A percentile compares a stretch with the other conserved stretches of the same genome.
phyloP scores from a whole-genome alignment of 2,113 vertebrate genomes.

The Nothobranchius furzeri region DNA sequence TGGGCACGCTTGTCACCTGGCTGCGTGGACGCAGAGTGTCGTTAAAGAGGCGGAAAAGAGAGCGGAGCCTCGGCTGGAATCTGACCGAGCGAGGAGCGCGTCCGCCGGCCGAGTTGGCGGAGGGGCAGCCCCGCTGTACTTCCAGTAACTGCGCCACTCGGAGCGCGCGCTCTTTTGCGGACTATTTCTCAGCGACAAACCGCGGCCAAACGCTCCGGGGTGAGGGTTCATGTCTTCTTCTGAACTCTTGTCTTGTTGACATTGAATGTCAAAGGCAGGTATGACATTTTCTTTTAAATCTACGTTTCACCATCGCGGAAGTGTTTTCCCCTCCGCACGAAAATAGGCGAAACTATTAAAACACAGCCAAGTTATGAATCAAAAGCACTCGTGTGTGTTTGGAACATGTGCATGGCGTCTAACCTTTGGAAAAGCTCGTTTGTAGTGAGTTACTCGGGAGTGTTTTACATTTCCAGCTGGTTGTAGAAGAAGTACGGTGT shows the following conservation, averaged over 20 bases:
- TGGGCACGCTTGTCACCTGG: constrained; percentile 55
- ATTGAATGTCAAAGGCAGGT: constrained; percentile 45
- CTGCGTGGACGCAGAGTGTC: constrained; percentile 41
- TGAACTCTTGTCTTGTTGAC: constrained; percentile 39
- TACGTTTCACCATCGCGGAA: constrained; percentile 78
- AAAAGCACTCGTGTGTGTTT: neutral
- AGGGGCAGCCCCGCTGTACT: constrained; percentile 55
- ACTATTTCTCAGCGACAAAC: constrained; percentile 16
- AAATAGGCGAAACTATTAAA: constrained; percentile 28
- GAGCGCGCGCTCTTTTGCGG: constrained; percentile 36
- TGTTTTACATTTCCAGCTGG: constrained; percentile 54
- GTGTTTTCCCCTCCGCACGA: constrained; percentile 54
- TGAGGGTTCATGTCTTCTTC: neutral
- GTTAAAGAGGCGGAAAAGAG: constrained; percentile 47
- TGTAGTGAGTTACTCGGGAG: constrained; percentile 33
- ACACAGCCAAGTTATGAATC: constrained; percentile 12
- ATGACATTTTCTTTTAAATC: constrained; percentile 29
- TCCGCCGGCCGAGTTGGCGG: constrained; percentile 59
- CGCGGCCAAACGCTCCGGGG: neutral
- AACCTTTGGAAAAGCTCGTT: neutral
- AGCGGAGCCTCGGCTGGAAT: constrained; percentile 51
- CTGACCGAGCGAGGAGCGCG: constrained; percentile 70
- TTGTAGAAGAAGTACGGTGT: constrained; percentile 74
- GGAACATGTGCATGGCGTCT: neutral
- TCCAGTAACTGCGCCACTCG: constrained; percentile 78